Conservation (phyloP, 1,140 invertebrate genomes). For the Drosophila mauritiana region DNA sequence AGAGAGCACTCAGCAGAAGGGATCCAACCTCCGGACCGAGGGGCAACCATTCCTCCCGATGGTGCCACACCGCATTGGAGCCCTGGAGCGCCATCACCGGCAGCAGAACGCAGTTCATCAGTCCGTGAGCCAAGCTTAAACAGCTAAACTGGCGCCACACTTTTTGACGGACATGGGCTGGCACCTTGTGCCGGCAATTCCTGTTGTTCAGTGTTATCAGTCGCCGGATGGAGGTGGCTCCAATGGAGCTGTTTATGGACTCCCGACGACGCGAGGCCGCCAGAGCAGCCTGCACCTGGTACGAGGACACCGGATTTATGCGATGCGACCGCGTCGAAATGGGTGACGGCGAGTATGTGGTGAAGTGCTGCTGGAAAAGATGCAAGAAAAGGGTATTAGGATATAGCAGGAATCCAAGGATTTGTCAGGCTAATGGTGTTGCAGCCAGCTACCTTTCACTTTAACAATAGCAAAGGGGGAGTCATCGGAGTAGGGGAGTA, state of each 20-base stretch:
- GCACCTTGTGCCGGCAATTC: constrained; percentile 85
- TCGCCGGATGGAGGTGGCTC: constrained; percentile 88
- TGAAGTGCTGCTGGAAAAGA: constrained; percentile 85
- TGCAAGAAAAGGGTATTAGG: background rate
- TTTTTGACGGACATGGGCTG: constrained; percentile 86
- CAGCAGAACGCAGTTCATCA: constrained; percentile 87
- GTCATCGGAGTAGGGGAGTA: constrained; percentile 22
- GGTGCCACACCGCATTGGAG: constrained; percentile 85
- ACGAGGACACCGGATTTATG: constrained; percentile 85
- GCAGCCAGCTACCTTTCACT: constrained; percentile 2
- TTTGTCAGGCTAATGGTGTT: background rate
- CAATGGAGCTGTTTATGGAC: constrained; percentile 88
- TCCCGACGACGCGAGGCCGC: constrained; percentile 86
- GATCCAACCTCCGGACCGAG: constrained; percentile 85
- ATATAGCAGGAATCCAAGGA: background rate
- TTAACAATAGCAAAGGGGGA: constrained; percentile 16
- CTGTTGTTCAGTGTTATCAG: constrained; percentile 87
- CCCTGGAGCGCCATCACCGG: constrained; percentile 88
- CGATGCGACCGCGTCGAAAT: constrained; percentile 86
- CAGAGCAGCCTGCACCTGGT: constrained; percentile 77
- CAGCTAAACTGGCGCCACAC: constrained; percentile 86
- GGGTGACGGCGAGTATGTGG: constrained; percentile 87
- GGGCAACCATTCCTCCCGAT: constrained; percentile 77
- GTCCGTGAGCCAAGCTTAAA: constrained; percentile 86
- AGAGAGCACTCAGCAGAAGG: constrained; percentile 86